A percentile compares a stretch with the other conserved stretches of the same genome.
These are phyloP conservation scores for Spinus olivaceus DNA, from an alignment of 2,797 vertebrate species.

Conservation along the genomic window DNA sequence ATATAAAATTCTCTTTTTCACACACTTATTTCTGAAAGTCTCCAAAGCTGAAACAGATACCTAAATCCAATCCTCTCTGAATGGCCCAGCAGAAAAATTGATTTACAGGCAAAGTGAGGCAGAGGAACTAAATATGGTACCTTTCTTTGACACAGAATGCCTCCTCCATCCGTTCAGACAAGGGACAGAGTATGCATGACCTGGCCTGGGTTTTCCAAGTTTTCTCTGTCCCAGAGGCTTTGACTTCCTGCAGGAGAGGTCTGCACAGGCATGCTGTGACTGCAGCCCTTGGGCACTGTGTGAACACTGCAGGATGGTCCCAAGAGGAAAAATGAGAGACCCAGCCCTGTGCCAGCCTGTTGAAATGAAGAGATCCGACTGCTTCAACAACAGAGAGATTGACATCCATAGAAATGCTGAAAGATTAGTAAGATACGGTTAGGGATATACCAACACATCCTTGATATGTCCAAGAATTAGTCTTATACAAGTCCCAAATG, in stretches of 20 bases:
- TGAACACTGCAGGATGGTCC: background rate
- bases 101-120: background rate
- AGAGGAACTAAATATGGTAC: background rate
- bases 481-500: background rate
- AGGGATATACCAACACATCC: background rate
- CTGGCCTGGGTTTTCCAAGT: background rate
- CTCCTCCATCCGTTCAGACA: background rate
- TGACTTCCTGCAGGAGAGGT: background rate
- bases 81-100: background rate
- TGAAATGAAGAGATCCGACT: background rate
- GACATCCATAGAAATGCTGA: background rate
- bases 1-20: background rate
- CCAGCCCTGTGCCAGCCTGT: background rate
- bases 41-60: conserved; percentile 5
- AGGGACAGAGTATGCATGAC: background rate
- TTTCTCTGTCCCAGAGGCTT: background rate
- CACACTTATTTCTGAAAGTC: background rate
- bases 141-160: background rate
- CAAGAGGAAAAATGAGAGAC: background rate
- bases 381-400: background rate
- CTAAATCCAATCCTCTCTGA: background rate
- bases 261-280: background rate
- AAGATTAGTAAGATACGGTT: background rate
- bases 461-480: background rate
- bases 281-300: background rate